These are phyloP conservation scores for Pecten maximus DNA, from an alignment of 2,888 invertebrate species.

Conservation along the genomic window DNA sequence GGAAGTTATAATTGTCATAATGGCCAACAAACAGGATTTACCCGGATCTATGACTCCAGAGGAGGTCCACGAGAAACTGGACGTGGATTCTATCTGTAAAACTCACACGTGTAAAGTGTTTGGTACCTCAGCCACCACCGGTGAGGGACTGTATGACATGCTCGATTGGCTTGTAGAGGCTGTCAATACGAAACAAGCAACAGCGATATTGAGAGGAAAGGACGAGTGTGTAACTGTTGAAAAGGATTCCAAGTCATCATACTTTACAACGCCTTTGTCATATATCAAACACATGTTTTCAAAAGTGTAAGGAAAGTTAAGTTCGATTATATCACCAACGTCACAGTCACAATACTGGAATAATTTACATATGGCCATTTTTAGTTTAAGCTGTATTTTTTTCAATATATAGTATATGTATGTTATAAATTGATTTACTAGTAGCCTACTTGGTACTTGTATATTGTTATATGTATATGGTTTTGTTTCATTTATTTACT, in stretches of 20 bases:
- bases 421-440: too few species aligned
- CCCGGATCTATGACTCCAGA: slow-evolving; percentile 55
- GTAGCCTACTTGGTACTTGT: too few species aligned
- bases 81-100: slow-evolving; percentile 18
- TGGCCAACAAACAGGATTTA: slow-evolving; percentile 73
- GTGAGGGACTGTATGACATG: slow-evolving; percentile 58
- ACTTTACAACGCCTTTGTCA: background rate
- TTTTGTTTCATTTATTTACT: too few species aligned
- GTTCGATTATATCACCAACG: background rate
- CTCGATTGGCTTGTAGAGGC: slow-evolving; percentile 58
- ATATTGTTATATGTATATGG: too few species aligned
- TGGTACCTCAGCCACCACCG: slow-evolving; percentile 52
- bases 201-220: background rate
- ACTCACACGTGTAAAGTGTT: slow-evolving; percentile 53
- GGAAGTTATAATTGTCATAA: slow-evolving; percentile 56
- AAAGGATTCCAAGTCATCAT: background rate
- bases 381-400: too few species aligned
- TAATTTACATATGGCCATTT: too few species aligned
- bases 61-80: slow-evolving; percentile 58
- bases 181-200: background rate
- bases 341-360: too few species aligned
- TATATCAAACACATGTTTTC: slow-evolving; percentile 1
- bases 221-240: background rate
- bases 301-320: background rate
- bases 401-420: too few species aligned